phyloP scores from a whole-genome alignment of 2,888 invertebrate species.

The Plutella xylostella region DNA sequence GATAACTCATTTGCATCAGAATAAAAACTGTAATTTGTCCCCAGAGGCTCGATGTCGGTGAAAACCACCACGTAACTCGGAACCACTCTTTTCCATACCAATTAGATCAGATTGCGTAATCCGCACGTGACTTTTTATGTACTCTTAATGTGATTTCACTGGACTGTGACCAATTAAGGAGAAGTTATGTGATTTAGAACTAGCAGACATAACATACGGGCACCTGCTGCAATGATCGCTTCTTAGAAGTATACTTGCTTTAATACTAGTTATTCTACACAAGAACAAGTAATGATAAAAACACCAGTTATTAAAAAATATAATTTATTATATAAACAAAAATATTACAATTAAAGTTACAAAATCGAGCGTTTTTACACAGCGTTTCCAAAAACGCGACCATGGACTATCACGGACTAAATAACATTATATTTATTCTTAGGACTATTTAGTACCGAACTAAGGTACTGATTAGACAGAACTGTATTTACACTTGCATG shows the following conservation, averaged over 20 bases:
- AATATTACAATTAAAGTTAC: conserved; percentile 42
- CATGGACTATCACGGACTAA: conserved; percentile 36
- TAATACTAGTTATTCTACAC: not conserved
- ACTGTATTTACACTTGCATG: conserved; percentile 43
- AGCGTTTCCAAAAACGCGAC: conserved; percentile 25
- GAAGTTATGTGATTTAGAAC: not conserved
- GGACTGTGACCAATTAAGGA: not conserved
- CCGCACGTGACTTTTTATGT: not conserved
- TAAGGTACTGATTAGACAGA: conserved; percentile 60
- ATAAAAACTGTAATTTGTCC: no score
- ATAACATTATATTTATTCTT: conserved; percentile 30
- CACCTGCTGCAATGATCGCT: not conserved
- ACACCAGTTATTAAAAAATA: conserved; percentile 44
- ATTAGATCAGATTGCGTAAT: conserved; percentile 1
- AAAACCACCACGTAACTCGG: not conserved
- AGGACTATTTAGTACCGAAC: conserved; percentile 42
- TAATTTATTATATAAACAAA: conserved; percentile 66
- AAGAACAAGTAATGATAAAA: no score
- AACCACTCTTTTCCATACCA: not conserved
- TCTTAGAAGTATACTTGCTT: not conserved
- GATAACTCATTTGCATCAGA: no score
- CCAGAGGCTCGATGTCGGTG: not conserved
- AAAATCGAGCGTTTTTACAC: conserved; percentile 46
- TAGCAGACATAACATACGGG: not conserved
- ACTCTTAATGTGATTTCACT: not conserved